These are phyloP conservation scores for Ariopsis seemanni DNA, from an alignment of 2,113 vertebrate species.

Conservation along the genomic window DNA sequence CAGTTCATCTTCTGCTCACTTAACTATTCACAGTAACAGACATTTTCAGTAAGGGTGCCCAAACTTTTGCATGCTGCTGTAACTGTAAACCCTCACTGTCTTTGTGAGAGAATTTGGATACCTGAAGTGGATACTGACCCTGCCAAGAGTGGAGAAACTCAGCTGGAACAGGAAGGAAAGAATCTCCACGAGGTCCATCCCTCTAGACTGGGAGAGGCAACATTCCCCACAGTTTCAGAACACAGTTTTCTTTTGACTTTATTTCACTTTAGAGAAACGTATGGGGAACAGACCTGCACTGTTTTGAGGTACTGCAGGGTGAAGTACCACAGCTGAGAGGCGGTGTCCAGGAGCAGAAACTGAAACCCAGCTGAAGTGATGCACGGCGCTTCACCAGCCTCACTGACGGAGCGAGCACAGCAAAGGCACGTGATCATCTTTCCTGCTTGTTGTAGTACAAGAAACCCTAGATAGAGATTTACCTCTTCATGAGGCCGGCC, in stretches of 20 bases:
- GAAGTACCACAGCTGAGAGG: constrained; percentile 92
- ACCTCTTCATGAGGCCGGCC: constrained; percentile 92
- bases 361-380: constrained; percentile 92
- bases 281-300: constrained; percentile 75
- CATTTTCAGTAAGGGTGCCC: too few relatives aligned
- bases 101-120: not conserved
- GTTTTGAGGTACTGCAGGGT: constrained; percentile 90
- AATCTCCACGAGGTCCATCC: constrained; percentile 92
- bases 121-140: constrained; percentile 70
- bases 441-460: not conserved
- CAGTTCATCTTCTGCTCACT: too few relatives aligned
- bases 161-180: constrained; percentile 92
- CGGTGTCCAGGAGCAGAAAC: constrained; percentile 87
- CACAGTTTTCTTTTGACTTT: not conserved
- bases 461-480: not conserved
- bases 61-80: too few relatives aligned
- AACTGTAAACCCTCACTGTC: not conserved
- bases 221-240: not conserved
- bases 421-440: not conserved
- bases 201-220: constrained; percentile 73
- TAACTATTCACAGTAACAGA: too few relatives aligned
- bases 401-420: constrained; percentile 61
- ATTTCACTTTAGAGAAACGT: not conserved
- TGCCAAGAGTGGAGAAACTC: constrained; percentile 90
- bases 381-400: constrained; percentile 83